A percentile compares a stretch with the other conserved stretches of the same genome.
Evolutionary conservation across 2,888 invertebrate species (phyloP).

Genomic region (Zele albiditarsus): DNA sequence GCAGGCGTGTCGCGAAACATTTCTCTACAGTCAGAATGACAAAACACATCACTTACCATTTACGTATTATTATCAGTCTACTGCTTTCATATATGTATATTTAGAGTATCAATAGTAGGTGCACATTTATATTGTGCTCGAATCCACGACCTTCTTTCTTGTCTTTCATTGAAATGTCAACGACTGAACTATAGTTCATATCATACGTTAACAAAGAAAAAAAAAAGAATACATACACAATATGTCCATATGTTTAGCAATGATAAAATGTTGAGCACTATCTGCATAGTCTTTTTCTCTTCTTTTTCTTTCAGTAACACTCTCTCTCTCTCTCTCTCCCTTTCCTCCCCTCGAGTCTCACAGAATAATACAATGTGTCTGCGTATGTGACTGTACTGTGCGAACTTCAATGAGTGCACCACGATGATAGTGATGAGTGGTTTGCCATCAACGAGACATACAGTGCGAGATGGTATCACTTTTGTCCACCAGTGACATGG

Average conservation of each 20-base stretch:
- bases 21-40: conserved; percentile 2
- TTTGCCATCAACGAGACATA: conserved; percentile 21
- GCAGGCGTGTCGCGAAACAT: conserved; percentile 44
- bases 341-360: too few species aligned
- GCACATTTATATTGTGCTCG: neutral
- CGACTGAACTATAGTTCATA: conserved; percentile 54
- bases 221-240: neutral
- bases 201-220: conserved; percentile 30
- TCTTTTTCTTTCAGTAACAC: neutral
- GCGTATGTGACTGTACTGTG: neutral
- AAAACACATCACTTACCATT: neutral
- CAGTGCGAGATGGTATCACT: conserved; percentile 28
- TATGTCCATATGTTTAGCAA: too few species aligned
- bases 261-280: conserved; percentile 58
- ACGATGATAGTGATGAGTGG: conserved; percentile 34
- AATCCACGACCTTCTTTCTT: conserved; percentile 58
- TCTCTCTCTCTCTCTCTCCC: conserved; percentile 51
- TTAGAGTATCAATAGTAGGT: neutral
- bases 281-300: neutral
- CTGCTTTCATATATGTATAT: neutral
- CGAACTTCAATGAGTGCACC: neutral
- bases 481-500: conserved; percentile 33
- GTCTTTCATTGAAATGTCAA: conserved; percentile 62
- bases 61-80: neutral
- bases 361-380: neutral